A percentile compares a stretch with the other conserved stretches of the same genome.
Evolutionary conservation across 2,797 vertebrate species (phyloP).

Genomic region (Sandelia bainsii): DNA sequence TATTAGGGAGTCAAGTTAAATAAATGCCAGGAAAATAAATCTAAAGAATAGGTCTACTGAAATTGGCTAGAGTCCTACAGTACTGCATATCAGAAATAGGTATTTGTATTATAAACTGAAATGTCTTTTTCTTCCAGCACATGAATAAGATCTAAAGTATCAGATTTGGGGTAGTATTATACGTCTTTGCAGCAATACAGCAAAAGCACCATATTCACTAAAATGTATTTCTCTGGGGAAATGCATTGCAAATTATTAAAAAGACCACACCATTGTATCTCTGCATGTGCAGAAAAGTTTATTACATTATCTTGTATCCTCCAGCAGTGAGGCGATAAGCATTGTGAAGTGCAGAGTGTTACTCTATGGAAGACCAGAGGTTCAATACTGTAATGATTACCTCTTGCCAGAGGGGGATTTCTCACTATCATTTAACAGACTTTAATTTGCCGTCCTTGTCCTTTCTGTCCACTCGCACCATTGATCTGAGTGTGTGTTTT

Average conservation of each 20-base stretch:
- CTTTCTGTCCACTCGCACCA: constrained; percentile 60
- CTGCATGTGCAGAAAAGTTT: constrained; percentile 49
- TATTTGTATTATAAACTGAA: not conserved
- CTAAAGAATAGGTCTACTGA: not conserved
- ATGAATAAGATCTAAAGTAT: not conserved
- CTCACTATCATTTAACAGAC: constrained; percentile 76
- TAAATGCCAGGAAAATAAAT: not conserved
- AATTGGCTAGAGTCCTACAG: too few relatives aligned
- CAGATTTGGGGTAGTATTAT: not conserved
- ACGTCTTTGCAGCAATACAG: constrained; percentile 14
- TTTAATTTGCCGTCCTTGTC: constrained; percentile 79
- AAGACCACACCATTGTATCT: constrained; percentile 23
- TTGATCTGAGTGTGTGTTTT: constrained; percentile 61
- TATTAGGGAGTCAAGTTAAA: too few relatives aligned
- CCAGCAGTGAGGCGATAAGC: constrained; percentile 53
- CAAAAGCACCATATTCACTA: not conserved
- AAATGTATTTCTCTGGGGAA: constrained; percentile 25
- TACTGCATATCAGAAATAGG: too few relatives aligned
- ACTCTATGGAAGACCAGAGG: constrained; percentile 71
- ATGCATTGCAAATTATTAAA: constrained; percentile 27
- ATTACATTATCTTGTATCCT: constrained; percentile 59
- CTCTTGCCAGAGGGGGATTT: constrained; percentile 68
- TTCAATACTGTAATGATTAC: constrained; percentile 80
- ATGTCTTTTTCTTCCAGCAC: constrained; percentile 5
- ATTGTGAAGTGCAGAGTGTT: constrained; percentile 69